Base-by-base conservation (phyloP, 2,888 invertebrate genomes). In the Phalera bucephala region DNA sequence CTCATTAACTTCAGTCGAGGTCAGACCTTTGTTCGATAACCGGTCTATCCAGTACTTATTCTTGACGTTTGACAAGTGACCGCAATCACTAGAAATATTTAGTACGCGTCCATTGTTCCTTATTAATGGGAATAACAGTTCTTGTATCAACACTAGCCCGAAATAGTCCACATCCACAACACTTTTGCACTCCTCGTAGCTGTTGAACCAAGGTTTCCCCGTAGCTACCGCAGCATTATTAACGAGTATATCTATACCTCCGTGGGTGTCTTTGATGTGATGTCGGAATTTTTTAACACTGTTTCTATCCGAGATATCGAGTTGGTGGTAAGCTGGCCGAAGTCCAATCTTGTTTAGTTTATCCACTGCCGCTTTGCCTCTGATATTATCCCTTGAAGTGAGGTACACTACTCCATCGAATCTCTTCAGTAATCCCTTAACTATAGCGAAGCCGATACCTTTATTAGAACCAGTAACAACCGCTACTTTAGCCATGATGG, bases 181-280 rank as follows among this genome's bases (percentile, higher is more conserved):
- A 27, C 90, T 83, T 59, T 93, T 91, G 8, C 93, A 93, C 73
- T 77, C 68, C 21, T 76, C 70, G 35, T 74, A 75, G 0, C 11
- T 20, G 1, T 52, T 48, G 14, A 51, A 55, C 1, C 53, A 23
- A 2, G 44, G 34, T 1, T 66, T 87, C 80, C 67, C 83, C 89
- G 40, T 92, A 84, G 69, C 92, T 0, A 84, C 91, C 0, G 91
- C 95, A 5, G 95, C 95, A 73, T 95, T 95, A 68, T 95, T 95
- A 3, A 95, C 88, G 1, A 95, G 79, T 8, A 95, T 78, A 71
- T 95, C 94, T 8, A 95, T 71, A 0, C 94, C 94, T n/a, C 92
- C 93, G 61, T 95, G 86, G 2, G 84, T 91, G 2, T 80, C 61
- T 43, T 91, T 76, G 2, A 95, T 70, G 50, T 91, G 85, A 38